phyloP scores from a whole-genome alignment of 2,113 vertebrate species.

The Leptobrachium ailaonicum region DNA sequence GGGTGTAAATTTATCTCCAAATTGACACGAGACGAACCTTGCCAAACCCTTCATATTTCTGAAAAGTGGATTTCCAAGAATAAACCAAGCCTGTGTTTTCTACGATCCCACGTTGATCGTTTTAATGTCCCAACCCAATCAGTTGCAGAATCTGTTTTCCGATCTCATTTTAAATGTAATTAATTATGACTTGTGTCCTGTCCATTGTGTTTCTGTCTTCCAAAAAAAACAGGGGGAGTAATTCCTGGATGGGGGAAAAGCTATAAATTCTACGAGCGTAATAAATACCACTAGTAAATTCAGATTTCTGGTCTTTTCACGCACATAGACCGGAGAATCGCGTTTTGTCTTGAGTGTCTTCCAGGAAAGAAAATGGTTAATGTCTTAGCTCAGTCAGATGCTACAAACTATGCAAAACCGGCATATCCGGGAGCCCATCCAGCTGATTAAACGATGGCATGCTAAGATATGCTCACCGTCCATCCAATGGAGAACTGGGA shows the following conservation, averaged over 20 bases:
- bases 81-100: neutral
- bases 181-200: neutral
- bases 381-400: neutral
- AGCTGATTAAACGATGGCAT: slow-evolving; percentile 24
- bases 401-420: neutral
- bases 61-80: neutral
- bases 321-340: neutral
- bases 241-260: neutral
- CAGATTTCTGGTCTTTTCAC: neutral
- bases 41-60: neutral
- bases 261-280: no score
- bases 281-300: neutral
- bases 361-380: neutral
- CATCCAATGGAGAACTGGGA: neutral
- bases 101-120: neutral
- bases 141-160: neutral
- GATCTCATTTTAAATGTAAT: neutral
- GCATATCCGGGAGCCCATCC: neutral
- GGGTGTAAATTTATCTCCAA: no score
- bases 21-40: neutral
- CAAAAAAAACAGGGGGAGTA: neutral
- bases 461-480: neutral
- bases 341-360: neutral
- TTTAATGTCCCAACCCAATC: neutral
- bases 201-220: neutral